Conservation (phyloP, 2,888 invertebrate genomes). For the Drosophila birchii region DNA sequence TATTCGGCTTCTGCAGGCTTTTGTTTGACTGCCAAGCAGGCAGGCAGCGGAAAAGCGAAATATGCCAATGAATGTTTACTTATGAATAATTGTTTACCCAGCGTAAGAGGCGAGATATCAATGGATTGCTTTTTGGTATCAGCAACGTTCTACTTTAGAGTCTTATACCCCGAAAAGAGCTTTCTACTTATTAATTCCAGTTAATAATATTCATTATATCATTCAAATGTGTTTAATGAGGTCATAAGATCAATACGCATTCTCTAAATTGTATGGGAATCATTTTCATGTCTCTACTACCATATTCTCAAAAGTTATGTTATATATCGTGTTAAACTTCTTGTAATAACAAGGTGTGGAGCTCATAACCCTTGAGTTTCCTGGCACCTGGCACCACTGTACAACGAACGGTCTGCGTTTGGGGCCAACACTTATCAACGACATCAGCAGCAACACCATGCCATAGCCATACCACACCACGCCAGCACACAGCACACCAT, state of each 20-base stretch:
- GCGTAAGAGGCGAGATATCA: conserved; percentile 32
- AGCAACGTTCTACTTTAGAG: conserved; percentile 10
- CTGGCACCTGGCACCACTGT: conserved; percentile 56
- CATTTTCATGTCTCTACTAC: background rate
- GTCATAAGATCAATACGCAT: background rate
- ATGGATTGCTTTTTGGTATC: conserved; percentile 30
- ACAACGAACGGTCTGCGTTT: conserved; percentile 51
- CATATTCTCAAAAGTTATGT: background rate
- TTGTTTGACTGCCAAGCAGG: conserved; percentile 15
- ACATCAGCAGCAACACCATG: conserved; percentile 68
- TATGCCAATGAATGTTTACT: conserved; percentile 37
- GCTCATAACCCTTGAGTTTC: conserved; percentile 20
- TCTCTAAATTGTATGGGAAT: background rate
- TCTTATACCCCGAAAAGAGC: background rate
- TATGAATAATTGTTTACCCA: conserved; percentile 39
- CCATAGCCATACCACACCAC: conserved; percentile 15
- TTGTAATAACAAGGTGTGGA: conserved; percentile 12
- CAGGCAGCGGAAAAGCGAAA: conserved; percentile 14
- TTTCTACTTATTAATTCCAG: background rate
- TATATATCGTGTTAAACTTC: conserved; percentile 5
- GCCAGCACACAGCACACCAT: conserved; percentile 11
- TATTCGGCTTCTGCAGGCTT: conserved; percentile 19
- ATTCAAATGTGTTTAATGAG: background rate
- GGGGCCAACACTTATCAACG: conserved; percentile 76
- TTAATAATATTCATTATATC: background rate